Percentiles rank a stretch among this genome's conserved stretches.
These are phyloP conservation scores for Chaetoderma sp. DNA, from an alignment of 2,888 invertebrate genomes.

Conservation along the genomic window DNA sequence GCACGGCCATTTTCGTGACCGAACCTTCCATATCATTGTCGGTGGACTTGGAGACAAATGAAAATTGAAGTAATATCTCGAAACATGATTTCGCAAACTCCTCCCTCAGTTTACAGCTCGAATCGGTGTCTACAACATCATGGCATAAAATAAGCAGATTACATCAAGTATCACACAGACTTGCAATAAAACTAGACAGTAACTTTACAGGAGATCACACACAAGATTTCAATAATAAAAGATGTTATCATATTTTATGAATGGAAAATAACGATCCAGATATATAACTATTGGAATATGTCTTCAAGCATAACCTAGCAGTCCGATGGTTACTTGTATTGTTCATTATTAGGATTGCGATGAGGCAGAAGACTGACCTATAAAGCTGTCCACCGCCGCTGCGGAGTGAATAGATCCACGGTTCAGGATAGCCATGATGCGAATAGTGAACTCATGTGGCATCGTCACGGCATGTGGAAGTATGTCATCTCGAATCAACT, in stretches of 20 bases:
- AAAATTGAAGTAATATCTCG: conserved; percentile 94
- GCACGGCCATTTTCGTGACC: conserved; percentile 79
- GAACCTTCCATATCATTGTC: conserved; percentile 71
- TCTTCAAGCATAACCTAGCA: no score
- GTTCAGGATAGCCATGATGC: conserved; percentile 86
- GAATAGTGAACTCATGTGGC: conserved; percentile 84
- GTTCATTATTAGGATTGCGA: no score
- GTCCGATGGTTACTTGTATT: no score
- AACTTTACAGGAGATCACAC: no score
- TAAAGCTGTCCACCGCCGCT: conserved; percentile 61
- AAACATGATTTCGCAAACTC: conserved; percentile 97
- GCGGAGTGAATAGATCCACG: conserved; percentile 81
- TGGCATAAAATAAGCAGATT: conserved; percentile 1
- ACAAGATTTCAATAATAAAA: no score
- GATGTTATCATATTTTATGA: no score
- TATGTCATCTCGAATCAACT: conserved; percentile 84
- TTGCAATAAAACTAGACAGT: no score
- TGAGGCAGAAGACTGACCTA: conserved; percentile 60
- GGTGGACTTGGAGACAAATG: conserved; percentile 72
- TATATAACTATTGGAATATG: no score
- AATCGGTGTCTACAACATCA: conserved; percentile 77
- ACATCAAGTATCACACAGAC: not conserved
- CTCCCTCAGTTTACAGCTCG: conserved; percentile 83
- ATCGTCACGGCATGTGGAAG: conserved; percentile 82
- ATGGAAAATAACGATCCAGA: no score